These are phyloP conservation scores for Coleophora flavipennella DNA, from an alignment of 2,888 invertebrate genomes.

Conservation along the genomic window DNA sequence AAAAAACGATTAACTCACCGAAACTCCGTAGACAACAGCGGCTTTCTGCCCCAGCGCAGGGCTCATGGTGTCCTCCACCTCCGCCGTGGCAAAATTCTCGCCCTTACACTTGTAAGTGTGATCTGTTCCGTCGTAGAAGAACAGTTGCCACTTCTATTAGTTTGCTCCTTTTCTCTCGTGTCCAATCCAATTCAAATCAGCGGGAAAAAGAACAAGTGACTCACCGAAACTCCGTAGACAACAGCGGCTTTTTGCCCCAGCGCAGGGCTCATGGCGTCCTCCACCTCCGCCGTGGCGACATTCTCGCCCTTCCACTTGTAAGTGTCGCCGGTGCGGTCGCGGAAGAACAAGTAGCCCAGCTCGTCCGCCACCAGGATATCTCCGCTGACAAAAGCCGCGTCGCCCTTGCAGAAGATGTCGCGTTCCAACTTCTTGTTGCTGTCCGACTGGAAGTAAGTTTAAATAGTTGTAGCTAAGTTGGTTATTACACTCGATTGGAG, in stretches of 20 bases:
- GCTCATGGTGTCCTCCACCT: slow-evolving; percentile 92
- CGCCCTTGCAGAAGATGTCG: slow-evolving; percentile 88
- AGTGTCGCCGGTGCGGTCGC: slow-evolving; percentile 90
- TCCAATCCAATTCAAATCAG: too few species aligned
- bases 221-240: slow-evolving; percentile 93
- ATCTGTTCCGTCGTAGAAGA: slow-evolving; percentile 92
- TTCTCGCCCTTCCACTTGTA: slow-evolving; percentile 97
- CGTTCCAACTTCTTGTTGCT: slow-evolving; percentile 88
- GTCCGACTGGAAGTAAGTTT: slow-evolving; percentile 65
- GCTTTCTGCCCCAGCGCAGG: slow-evolving; percentile 82
- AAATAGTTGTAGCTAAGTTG: too few species aligned
- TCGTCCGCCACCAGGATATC: slow-evolving; percentile 94
- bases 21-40: slow-evolving; percentile 92
- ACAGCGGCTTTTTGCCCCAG: slow-evolving; percentile 83
- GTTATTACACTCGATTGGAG: too few species aligned
- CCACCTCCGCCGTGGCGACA: slow-evolving; percentile 96
- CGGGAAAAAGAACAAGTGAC: too few species aligned
- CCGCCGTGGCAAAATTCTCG: slow-evolving; percentile 96
- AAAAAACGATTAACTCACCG: slow-evolving; percentile 76
- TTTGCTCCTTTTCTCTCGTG: too few species aligned
- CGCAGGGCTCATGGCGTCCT: slow-evolving; percentile 87
- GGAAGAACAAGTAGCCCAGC: slow-evolving; percentile 94
- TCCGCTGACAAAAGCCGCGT: slow-evolving; percentile 91
- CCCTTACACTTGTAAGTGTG: slow-evolving; percentile 94
- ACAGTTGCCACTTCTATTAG: slow-evolving; percentile 94